phyloP scores from a whole-genome alignment of 1,140 invertebrate genomes.

The Dendroctonus valens region DNA sequence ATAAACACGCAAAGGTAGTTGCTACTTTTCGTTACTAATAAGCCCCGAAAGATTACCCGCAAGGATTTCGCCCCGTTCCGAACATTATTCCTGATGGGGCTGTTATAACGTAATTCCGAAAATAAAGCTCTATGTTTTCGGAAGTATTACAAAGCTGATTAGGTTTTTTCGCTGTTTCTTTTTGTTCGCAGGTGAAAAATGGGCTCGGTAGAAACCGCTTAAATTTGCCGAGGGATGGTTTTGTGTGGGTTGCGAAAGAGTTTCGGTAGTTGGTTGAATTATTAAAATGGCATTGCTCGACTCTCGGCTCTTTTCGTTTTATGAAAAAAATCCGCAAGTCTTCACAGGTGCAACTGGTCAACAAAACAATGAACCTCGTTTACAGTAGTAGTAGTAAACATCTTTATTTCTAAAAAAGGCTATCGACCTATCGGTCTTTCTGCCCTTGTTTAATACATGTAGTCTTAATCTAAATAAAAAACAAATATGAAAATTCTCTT shows the following conservation, averaged over 20 bases:
- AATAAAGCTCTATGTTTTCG: constrained; percentile 22
- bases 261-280: background rate
- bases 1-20: constrained; percentile 10
- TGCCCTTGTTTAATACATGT: no score
- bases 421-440: no score
- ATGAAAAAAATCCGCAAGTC: no score
- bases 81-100: constrained; percentile 23
- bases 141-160: constrained; percentile 20
- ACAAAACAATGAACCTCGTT: no score
- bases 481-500: no score
- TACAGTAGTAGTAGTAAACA: no score
- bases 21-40: constrained; percentile 21
- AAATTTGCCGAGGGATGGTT: constrained; percentile 4
- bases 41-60: constrained; percentile 22
- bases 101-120: constrained; percentile 23
- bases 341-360: no score
- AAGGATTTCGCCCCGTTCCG: constrained; percentile 6
- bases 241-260: background rate
- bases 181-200: constrained; percentile 18
- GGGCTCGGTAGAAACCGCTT: background rate
- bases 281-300: no score
- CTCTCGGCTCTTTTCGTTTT: no score
- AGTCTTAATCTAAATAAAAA: no score
- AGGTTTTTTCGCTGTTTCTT: constrained; percentile 15
- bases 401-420: no score